These are phyloP conservation scores for Patella caerulea DNA, from an alignment of 2,888 invertebrate species.

Conservation along the genomic window DNA sequence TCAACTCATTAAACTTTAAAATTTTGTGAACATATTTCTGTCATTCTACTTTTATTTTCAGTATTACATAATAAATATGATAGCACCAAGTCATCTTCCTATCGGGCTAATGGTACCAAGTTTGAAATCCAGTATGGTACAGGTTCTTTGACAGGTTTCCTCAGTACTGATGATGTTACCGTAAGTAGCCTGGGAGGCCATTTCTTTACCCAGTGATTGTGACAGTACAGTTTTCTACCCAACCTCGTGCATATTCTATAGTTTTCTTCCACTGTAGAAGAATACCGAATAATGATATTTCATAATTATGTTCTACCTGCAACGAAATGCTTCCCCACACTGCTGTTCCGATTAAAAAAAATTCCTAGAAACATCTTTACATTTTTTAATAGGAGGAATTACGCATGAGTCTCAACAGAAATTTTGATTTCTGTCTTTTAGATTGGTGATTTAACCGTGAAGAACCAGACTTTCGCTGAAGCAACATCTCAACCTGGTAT, in stretches of 20 bases:
- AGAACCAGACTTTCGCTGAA: slow-evolving; percentile 93
- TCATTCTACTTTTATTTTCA: slow-evolving; percentile 69
- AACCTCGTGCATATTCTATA: background rate
- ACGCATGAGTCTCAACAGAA: too few species aligned
- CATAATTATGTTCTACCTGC: too few species aligned
- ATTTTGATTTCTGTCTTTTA: slow-evolving; percentile 65
- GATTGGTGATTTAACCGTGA: slow-evolving; percentile 83
- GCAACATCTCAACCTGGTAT: slow-evolving; percentile 93
- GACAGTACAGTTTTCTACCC: background rate
- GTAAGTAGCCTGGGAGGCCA: slow-evolving; percentile 76
- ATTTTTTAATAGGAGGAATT: too few species aligned
- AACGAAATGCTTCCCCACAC: too few species aligned
- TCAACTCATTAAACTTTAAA: too few species aligned
- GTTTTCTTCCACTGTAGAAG: background rate
- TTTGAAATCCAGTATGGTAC: slow-evolving; percentile 96
- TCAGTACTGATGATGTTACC: slow-evolving; percentile 89
- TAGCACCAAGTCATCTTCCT: slow-evolving; percentile 85
- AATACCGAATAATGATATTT: too few species aligned
- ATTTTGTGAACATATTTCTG: too few species aligned
- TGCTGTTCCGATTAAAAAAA: too few species aligned
- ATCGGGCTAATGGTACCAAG: slow-evolving; percentile 88
- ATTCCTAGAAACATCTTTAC: too few species aligned
- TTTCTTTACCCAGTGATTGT: background rate
- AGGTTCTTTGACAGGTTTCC: slow-evolving; percentile 94
- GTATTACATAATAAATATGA: slow-evolving; percentile 97